Evolutionary conservation across 2,797 vertebrate species (phyloP).

Genomic region (Varecia variegata): DNA sequence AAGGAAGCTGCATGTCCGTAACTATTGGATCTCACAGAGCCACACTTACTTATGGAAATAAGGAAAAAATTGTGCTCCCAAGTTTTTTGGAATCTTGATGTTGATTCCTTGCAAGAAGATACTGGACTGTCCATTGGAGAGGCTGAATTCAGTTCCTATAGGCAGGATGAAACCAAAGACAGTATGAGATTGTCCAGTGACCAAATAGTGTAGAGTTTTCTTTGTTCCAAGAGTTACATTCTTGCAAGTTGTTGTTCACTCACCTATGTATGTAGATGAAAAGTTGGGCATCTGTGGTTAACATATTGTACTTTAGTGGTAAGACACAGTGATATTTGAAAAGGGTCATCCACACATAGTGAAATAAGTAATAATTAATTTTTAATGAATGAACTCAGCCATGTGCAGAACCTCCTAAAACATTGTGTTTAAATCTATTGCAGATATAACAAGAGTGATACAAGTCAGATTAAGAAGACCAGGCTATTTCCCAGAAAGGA

Average conservation of each 20-base stretch:
- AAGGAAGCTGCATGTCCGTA: neutral
- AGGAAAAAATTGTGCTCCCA: neutral
- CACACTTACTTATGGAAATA: neutral
- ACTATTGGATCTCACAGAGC: neutral
- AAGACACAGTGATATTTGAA: neutral
- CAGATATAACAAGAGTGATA: neutral
- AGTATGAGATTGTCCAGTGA: neutral
- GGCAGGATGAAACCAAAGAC: neutral
- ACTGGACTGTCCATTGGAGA: neutral
- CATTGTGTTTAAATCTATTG: neutral
- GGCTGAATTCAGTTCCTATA: neutral
- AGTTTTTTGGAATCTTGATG: neutral
- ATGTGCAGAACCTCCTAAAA: neutral
- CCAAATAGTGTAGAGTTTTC: neutral
- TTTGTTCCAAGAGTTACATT: neutral
- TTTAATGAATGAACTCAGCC: neutral
- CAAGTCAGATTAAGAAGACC: neutral
- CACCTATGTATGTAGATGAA: neutral
- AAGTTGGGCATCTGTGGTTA: neutral
- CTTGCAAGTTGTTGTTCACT: neutral
- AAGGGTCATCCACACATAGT: neutral
- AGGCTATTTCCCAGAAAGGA: neutral
- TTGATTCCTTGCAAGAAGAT: neutral
- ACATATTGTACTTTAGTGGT: neutral
- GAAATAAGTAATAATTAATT: neutral